Evolutionary conservation across 1,140 invertebrate genomes (phyloP), one percentile per base, ranked within the genome.

Genomic region (Papilio polytes): DNA sequence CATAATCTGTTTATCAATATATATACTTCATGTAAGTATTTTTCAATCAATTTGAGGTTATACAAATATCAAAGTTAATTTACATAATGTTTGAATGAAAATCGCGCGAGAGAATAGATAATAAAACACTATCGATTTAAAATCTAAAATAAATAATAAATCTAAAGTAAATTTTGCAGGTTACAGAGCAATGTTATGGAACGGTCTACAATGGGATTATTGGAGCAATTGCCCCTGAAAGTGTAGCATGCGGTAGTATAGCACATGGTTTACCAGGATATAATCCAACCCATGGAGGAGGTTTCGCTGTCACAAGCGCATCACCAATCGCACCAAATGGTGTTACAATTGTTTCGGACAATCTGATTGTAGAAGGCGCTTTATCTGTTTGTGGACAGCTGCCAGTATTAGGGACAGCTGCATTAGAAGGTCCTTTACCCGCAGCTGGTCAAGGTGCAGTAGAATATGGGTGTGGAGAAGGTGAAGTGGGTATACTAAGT

Each of bases 361-460:
- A 85, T 8, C 79, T 84, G 12, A 79, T 82, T 0, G 80, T 84
- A 13, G 85, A 85, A 73, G 85, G 85, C 18, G 82, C 84, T 20
- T 48, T 89, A 31, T 78, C 82, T 6, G 84, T 89, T 1, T 84
- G 74, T 81, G 89, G 89, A 0, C 80, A 88, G 36, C 51, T 91
- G 26, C 89, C 89, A 8, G 87, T 91, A 79, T 15, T 91, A 9
- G 84, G 85, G 8, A 83, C 85, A 9, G 85, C 89, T 7, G 80
- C 84, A 36, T 63, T 91, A 36, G 84, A 89, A 51, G 89, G 89
- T 1, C 80, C 84, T 0, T 79, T 91, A 8, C 84, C 89, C 10
- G 82, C 85, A 3, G 44, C 59, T 13, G 89, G 89, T 3, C 56
- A 79, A 41, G 88, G 85, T 18, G 81, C 80, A 7, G 82, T 89